These are phyloP conservation scores for Brenthis hecate DNA, from an alignment of 2,888 invertebrate species.

Conservation along the genomic window DNA sequence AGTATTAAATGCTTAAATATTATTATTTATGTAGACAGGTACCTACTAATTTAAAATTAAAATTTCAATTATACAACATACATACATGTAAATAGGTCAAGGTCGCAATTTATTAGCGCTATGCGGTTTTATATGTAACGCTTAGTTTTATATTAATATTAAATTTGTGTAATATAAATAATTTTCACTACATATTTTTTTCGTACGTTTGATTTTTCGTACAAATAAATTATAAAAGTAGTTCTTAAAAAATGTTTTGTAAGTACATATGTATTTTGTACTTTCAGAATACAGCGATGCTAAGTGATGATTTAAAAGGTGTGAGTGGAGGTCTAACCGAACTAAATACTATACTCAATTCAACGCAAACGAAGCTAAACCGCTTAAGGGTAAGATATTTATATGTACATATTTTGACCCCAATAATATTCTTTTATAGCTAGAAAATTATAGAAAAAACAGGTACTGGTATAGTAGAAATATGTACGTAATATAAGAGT, in stretches of 20 bases:
- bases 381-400: constrained; percentile 86
- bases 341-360: constrained; percentile 89
- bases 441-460: not conserved
- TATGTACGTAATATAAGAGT: not conserved
- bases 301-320: constrained; percentile 85
- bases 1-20: too few relatives aligned
- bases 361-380: constrained; percentile 93
- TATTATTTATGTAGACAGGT: too few relatives aligned
- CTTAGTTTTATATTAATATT: too few relatives aligned
- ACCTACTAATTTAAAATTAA: too few relatives aligned
- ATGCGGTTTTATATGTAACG: not conserved
- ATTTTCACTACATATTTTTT: too few relatives aligned
- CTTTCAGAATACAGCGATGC: constrained; percentile 72
- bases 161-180: too few relatives aligned
- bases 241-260: not conserved
- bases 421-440: not conserved
- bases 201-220: too few relatives aligned
- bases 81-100: not conserved
- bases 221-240: too few relatives aligned
- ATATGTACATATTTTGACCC: not conserved
- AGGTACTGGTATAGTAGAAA: not conserved
- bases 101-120: not conserved
- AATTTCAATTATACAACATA: too few relatives aligned
- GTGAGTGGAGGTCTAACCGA: constrained; percentile 89
- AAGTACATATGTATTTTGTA: constrained; percentile 18